phyloP scores from a whole-genome alignment of 2,888 invertebrate species.

The Sphinx pinastri region DNA sequence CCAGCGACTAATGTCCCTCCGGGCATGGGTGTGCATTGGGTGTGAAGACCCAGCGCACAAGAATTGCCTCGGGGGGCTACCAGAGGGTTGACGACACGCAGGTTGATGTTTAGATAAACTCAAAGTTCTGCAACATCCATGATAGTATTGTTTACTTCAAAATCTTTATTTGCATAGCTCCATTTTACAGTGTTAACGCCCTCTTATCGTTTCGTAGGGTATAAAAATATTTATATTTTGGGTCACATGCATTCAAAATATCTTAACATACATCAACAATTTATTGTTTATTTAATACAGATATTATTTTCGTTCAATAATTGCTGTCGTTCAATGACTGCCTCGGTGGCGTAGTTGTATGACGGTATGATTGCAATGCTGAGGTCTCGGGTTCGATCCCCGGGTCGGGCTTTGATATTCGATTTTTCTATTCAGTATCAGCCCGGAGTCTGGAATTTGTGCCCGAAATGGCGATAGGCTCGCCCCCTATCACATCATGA shows the following conservation, averaged over 20 bases:
- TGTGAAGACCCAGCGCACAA: no score
- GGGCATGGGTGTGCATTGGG: no score
- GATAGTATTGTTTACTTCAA: not conserved
- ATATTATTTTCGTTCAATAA: no score
- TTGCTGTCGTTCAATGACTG: no score
- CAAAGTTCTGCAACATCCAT: not conserved
- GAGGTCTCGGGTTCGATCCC: no score
- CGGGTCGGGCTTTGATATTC: no score
- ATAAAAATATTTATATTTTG: not conserved
- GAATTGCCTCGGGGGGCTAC: no score
- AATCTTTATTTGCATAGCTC: not conserved
- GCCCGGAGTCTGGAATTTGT: not conserved
- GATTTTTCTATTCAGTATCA: not conserved
- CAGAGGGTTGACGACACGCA: no score
- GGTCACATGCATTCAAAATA: not conserved
- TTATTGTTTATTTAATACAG: no score
- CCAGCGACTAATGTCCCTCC: no score
- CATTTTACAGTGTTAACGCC: not conserved
- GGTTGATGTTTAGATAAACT: no score
- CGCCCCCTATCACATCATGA: no score
- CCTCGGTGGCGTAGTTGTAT: not conserved
- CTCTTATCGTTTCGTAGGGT: not conserved
- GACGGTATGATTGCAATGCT: not conserved
- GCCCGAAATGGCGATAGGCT: not conserved
- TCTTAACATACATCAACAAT: conserved; percentile 7